Percentiles rank a stretch among this genome's conserved stretches.
Conservation (phyloP, 1,140 invertebrate species). For the Zelostemma sp. region DNA sequence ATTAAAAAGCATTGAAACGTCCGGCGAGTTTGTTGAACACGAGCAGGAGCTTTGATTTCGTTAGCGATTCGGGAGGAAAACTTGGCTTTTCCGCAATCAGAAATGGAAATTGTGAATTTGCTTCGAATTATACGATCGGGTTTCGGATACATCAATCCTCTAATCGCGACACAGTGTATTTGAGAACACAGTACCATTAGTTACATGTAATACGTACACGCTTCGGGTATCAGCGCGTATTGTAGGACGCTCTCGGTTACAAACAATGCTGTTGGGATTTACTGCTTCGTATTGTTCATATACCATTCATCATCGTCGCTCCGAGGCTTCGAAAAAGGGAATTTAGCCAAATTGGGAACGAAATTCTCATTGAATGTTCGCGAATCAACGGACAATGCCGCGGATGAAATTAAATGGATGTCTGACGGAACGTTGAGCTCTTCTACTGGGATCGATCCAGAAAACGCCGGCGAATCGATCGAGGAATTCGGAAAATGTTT, state of each 20-base stretch:
- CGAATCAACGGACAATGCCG: background rate
- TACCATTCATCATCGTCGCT: constrained; percentile 11
- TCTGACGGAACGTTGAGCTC: background rate
- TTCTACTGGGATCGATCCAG: background rate
- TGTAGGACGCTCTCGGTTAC: constrained; percentile 7
- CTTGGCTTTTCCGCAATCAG: no score
- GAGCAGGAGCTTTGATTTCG: no score
- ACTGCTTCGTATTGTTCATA: constrained; percentile 14
- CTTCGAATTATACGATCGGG: background rate
- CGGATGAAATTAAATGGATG: background rate
- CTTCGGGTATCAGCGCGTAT: constrained; percentile 3
- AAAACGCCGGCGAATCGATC: no score
- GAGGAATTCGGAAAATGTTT: no score
- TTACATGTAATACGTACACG: constrained; percentile 4
- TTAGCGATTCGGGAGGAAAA: no score
- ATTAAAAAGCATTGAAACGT: background rate
- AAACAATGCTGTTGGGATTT: constrained; percentile 21
- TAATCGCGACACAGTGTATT: constrained; percentile 10
- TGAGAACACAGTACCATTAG: constrained; percentile 5
- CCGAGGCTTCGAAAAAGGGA: background rate
- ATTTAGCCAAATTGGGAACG: no score
- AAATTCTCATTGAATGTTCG: background rate
- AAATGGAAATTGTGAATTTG: no score
- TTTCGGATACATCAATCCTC: background rate
- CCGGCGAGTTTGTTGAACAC: background rate